Base-by-base conservation (phyloP, 2,113 vertebrate species). In the Tupaia tana region DNA sequence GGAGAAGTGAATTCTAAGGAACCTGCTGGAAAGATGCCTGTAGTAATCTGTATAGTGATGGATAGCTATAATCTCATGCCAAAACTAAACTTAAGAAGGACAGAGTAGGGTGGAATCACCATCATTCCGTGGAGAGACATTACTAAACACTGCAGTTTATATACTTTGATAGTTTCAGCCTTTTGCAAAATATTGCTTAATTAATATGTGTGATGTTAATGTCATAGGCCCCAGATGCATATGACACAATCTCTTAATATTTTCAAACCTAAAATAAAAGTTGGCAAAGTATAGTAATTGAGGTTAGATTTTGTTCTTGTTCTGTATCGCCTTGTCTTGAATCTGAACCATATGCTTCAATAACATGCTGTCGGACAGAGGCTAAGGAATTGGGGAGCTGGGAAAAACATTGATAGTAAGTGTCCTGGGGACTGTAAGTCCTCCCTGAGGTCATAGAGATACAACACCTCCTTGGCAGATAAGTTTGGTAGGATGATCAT, bases 201-300 rank as follows among this genome's bases (percentile, higher is more conserved):
- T 61, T 93, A 78, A 82, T 64, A 34, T 91, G 83, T 86, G 19
- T 96, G 20, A 74, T 82, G 19, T 52, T 78, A 83, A 43, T 93
- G 16, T 83, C 11, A 0, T 84, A 74, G 61, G 6, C 8, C 7
- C 19, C 6, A 85, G 18, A 73, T 52, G n/a, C 71, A 19, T 87
- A 89, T 74, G 59, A 63, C 18, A 73, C 7, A 66, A 10, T 89
- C 15, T 79, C 18, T 29, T 83, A 43, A n/a, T 86, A 59, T 24
- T 82, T 89, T 75, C 64, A 66, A 90, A 34, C 15, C 34, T 84
- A 71, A 91, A 31, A 29, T 95, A 80, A 91, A 74, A 77, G 7
- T 86, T 89, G 18, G 19, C 52, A 43, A 18, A 91, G 10, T 27
- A 25, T 64, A 70, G 61, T 80, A 74, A 70, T 69, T 87, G 80